These are phyloP conservation scores for Drosophila ustulata DNA, from an alignment of 2,888 invertebrate species.

Conservation along the genomic window DNA sequence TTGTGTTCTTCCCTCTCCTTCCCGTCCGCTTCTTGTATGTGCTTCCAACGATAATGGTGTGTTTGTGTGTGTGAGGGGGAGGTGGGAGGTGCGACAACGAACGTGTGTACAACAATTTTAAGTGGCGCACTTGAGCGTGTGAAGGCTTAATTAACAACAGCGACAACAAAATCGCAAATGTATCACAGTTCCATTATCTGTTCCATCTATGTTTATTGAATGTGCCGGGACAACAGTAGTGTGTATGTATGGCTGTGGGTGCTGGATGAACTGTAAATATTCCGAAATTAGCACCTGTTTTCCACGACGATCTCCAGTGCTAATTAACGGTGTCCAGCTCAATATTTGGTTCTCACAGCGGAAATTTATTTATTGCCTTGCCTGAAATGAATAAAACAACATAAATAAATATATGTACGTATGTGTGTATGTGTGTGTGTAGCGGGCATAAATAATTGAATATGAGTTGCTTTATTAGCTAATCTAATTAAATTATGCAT, in stretches of 20 bases:
- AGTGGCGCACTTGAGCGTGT: constrained; percentile 73
- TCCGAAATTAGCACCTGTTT: constrained; percentile 48
- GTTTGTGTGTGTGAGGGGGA: constrained; percentile 9
- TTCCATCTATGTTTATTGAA: constrained; percentile 41
- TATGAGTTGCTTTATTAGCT: constrained; percentile 41
- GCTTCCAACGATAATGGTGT: constrained; percentile 44
- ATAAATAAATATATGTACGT: neutral
- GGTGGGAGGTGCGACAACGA: constrained; percentile 2
- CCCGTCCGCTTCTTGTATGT: constrained; percentile 10
- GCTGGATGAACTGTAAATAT: constrained; percentile 34
- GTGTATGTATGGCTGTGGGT: neutral
- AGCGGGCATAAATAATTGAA: constrained; percentile 33
- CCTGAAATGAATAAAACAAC: constrained; percentile 49
- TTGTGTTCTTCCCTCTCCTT: constrained; percentile 22
- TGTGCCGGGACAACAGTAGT: constrained; percentile 2
- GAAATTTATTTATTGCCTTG: constrained; percentile 34
- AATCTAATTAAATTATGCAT: constrained; percentile 57
- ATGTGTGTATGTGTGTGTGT: no score
- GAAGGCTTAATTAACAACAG: constrained; percentile 73
- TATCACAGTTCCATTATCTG: constrained; percentile 76
- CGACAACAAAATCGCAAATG: constrained; percentile 49
- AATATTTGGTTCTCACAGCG: constrained; percentile 29
- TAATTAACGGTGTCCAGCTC: constrained; percentile 37
- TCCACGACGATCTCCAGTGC: constrained; percentile 14
- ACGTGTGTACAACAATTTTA: constrained; percentile 41